These are phyloP conservation scores for Cardinalis cardinalis DNA, from an alignment of 2,113 vertebrate species.

Conservation along the genomic window DNA sequence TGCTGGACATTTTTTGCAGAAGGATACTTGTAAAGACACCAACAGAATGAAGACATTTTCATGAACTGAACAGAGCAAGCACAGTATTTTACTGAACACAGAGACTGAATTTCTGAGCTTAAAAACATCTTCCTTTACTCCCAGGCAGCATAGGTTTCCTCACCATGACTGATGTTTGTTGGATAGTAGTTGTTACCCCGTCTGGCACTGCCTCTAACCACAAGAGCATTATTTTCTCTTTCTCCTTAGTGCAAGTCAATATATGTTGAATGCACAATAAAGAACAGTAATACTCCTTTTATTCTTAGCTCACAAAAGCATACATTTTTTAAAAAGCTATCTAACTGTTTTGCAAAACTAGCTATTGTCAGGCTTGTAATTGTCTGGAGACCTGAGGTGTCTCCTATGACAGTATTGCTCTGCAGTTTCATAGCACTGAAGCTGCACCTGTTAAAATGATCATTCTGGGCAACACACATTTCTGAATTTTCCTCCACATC, in stretches of 20 bases:
- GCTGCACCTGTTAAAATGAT: neutral
- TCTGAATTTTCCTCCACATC: neutral
- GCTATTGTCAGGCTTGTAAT: neutral
- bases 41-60: neutral
- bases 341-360: neutral
- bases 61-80: neutral
- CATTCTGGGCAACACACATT: neutral
- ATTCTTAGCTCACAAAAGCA: neutral
- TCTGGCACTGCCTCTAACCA: neutral
- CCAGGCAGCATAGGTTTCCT: neutral
- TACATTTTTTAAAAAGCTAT: neutral
- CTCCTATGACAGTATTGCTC: neutral
- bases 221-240: neutral
- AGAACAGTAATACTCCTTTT: neutral
- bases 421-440: neutral
- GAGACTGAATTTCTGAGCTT: neutral
- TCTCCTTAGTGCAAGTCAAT: conserved; percentile 16
- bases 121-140: neutral
- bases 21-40: neutral
- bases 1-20: neutral
- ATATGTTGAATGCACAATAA: neutral
- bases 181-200: neutral
- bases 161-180: neutral
- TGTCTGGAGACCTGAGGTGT: neutral
- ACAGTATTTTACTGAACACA: neutral